Evolutionary conservation across 2,113 vertebrate species (phyloP), one percentile per base, ranked within the genome.

Genomic region (Promerops cafer): DNA sequence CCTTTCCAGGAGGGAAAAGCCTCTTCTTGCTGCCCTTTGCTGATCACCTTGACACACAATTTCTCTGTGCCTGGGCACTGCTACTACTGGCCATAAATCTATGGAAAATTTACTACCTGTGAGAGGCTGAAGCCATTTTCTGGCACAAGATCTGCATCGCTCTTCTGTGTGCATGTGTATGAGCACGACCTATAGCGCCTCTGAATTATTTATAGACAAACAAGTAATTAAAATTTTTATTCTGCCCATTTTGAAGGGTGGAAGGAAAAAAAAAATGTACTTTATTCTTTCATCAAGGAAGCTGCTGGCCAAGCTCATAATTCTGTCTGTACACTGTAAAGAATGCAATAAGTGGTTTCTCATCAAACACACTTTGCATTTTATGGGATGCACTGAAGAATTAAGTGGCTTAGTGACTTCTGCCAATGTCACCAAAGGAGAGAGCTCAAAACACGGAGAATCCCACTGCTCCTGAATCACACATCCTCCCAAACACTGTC

Each of bases 151-250:
- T 90, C 45, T 6, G 24, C 21, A 90, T 92, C 94, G 76, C 42
- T 12, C 66, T 37, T 6, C 1, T 16, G 20, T 22, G 39, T 35
- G 87, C 64, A 14, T 6, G 37, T 56, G 49, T 64, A 60, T 8
- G 52, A 92, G 78, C 85, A 71, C 27, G 44, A 76, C 85, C 82
- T 72, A 69, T 21, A 22, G 79, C 5, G 7, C 54, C 85, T 39
- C 68, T 1, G 14, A 57, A 42, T 94, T 90, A 96, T 96, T 93
- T 86, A 92, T 84, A 63, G 83, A n/a, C 79, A 94, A 95, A 93
- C 91, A 94, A 89, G 89, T 94, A 95, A 95, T 93, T 95, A 94
- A 94, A 89, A 83, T 89, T 96, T 95, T 92, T 95, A 93, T 94
- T 93, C 80, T 64, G 71, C 76, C 60, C 72, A 44, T 93, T 93